Percentiles rank a stretch among this genome's conserved stretches.
phyloP scores from a whole-genome alignment of 2,888 invertebrate genomes.

The Metellina segmentata region DNA sequence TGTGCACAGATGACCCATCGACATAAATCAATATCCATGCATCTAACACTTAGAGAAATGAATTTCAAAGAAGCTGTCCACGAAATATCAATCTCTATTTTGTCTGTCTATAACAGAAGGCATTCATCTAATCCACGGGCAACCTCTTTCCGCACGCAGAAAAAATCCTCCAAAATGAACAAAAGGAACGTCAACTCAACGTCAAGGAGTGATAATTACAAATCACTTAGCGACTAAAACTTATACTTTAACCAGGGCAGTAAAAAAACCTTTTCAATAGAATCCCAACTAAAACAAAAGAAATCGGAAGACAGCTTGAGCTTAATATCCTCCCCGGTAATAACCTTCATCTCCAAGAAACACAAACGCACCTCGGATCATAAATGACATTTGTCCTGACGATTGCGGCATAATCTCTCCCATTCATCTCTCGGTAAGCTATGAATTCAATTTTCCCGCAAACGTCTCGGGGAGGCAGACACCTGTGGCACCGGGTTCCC shows the following conservation, averaged over 20 bases:
- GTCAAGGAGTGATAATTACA: conserved; percentile 40
- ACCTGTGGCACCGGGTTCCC: conserved; percentile 59
- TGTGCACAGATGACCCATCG: no score
- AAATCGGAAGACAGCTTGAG: not conserved
- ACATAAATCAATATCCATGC: no score
- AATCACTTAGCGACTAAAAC: not conserved
- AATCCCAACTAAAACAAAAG: conserved; percentile 37
- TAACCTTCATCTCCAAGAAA: not conserved
- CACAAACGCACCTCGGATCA: not conserved
- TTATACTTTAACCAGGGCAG: not conserved
- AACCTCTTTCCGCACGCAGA: not conserved
- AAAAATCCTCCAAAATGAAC: not conserved
- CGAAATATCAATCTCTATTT: no score
- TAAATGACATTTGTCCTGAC: conserved; percentile 22
- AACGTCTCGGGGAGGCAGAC: conserved; percentile 32
- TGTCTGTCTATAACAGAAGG: no score
- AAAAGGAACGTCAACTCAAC: conserved; percentile 9
- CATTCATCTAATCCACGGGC: no score
- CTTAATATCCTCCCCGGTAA: conserved; percentile 8
- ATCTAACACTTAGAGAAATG: no score
- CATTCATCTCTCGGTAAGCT: not conserved
- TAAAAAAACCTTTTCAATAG: not conserved
- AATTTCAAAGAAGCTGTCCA: no score
- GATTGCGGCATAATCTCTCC: conserved; percentile 12
- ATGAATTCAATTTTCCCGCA: conserved; percentile 59